Conservation (phyloP, 2,888 invertebrate species). For the Drosophila basisetae region DNA sequence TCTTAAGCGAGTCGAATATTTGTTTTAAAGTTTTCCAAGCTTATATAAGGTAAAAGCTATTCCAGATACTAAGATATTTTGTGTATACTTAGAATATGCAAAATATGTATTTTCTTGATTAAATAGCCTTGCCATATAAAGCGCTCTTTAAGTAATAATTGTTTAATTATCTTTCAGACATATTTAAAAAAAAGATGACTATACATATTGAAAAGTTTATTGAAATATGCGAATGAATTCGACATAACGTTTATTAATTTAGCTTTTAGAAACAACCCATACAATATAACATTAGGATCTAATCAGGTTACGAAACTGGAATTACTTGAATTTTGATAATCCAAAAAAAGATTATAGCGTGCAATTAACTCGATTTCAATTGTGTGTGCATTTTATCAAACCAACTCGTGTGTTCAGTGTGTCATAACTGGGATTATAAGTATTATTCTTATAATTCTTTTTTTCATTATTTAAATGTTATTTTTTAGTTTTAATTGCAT, state of each 20-base stretch:
- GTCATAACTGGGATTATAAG: slow-evolving; percentile 38
- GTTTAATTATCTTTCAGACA: neutral
- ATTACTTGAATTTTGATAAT: slow-evolving; percentile 6
- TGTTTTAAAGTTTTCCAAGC: neutral
- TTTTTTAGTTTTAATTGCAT: slow-evolving; percentile 33
- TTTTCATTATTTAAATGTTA: slow-evolving; percentile 23
- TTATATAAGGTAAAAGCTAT: neutral
- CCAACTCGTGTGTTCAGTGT: slow-evolving; percentile 68
- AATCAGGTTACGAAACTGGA: slow-evolving; percentile 10
- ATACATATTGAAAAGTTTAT: neutral
- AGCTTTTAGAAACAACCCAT: slow-evolving; percentile 22
- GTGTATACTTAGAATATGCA: neutral
- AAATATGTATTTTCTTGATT: no score
- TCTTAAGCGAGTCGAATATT: neutral
- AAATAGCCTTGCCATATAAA: no score
- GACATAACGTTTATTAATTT: neutral
- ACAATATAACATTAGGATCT: slow-evolving; percentile 5
- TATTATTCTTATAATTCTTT: slow-evolving; percentile 30
- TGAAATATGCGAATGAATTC: neutral
- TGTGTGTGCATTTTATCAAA: slow-evolving; percentile 74
- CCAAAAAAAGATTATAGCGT: slow-evolving; percentile 63
- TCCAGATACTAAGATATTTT: neutral
- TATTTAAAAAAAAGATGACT: neutral
- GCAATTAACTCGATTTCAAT: slow-evolving; percentile 74
- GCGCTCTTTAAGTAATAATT: neutral